Base-by-base conservation (phyloP, 2,888 invertebrate species). In the Lithosia quadra region DNA sequence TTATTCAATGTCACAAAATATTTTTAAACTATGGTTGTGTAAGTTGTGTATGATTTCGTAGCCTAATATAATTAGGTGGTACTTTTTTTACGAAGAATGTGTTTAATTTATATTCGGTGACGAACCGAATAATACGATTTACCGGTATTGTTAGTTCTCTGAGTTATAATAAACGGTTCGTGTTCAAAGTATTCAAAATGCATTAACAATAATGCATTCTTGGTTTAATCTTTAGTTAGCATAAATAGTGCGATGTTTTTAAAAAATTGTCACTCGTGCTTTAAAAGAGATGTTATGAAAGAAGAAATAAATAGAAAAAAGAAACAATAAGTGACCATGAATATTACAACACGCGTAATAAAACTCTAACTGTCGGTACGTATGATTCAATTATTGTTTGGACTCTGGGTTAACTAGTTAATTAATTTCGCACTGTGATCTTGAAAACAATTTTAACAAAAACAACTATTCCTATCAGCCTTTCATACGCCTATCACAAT, bases 61-160 rank as follows among this genome's bases (percentile, higher is more conserved):
- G n/a, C 28, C 28, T 28, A 28, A 28, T 28, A 28, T 28, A 5
- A 28, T 28, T 28, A 2, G n/a, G 9, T n/a, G n/a, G 49, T 5
- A 49, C n/a, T n/a, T 49, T n/a, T 36, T n/a, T 49, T n/a, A 49
- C n/a, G 49, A 49, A 49, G 49, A 49, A 49, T 49, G 49, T 49
- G 8, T 49, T n/a, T 1, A 49, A 49, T 49, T n/a, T 49, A 9
- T 49, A 49, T 49, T 49, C n/a, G n/a, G 8, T 9, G 49, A n/a
- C 7, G n/a, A 49, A 49, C n/a, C 7, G n/a, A 49, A 49, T 49
- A n/a, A n/a, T 49, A 49, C 9, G 18, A 49, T 5, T 7, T 49
- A n/a, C 49, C 49, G 49, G 49, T 49, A 49, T 49, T 49, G 49
- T 49, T 43, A 9, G 18, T 49, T 18, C 18, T 43, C 11, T 43